Evolutionary conservation across 2,888 invertebrate genomes (phyloP).

Genomic region (Gasteruption jaculator): DNA sequence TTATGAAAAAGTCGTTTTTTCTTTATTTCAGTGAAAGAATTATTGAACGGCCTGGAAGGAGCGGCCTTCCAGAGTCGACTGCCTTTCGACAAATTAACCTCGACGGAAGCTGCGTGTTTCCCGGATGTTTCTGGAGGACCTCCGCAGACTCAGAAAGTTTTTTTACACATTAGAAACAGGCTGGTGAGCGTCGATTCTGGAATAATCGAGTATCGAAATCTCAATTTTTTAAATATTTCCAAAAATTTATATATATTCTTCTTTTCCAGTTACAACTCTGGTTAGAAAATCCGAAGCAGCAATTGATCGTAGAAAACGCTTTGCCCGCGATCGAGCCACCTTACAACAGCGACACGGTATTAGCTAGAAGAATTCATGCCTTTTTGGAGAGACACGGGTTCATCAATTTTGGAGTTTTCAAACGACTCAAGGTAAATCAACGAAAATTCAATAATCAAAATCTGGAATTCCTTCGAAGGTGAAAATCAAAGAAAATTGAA

Average conservation of each 20-base stretch:
- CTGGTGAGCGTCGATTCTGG: constrained; percentile 55
- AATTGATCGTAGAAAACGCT: constrained; percentile 77
- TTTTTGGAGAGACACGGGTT: constrained; percentile 94
- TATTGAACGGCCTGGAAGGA: constrained; percentile 70
- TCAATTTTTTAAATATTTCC: constrained; percentile 1
- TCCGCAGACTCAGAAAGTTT: constrained; percentile 79
- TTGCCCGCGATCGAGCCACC: constrained; percentile 82
- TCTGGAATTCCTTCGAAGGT: constrained; percentile 54
- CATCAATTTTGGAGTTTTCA: constrained; percentile 96
- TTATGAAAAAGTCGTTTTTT: background rate
- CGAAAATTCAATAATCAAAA: constrained; percentile 63
- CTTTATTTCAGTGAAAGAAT: constrained; percentile 40
- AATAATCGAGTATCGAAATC: constrained; percentile 1
- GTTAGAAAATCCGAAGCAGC: constrained; percentile 92
- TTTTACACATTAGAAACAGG: constrained; percentile 86
- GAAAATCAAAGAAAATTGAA: constrained; percentile 7
- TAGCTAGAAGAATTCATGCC: constrained; percentile 81
- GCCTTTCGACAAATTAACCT: constrained; percentile 91
- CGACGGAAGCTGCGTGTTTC: constrained; percentile 89
- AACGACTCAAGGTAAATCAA: constrained; percentile 73
- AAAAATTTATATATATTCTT: constrained; percentile 7
- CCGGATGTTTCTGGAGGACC: constrained; percentile 84
- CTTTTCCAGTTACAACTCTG: constrained; percentile 74
- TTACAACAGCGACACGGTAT: constrained; percentile 84
- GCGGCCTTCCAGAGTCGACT: constrained; percentile 91